These are phyloP conservation scores for Tragelaphus oryx DNA, from an alignment of 2,797 vertebrate genomes.

Conservation along the genomic window DNA sequence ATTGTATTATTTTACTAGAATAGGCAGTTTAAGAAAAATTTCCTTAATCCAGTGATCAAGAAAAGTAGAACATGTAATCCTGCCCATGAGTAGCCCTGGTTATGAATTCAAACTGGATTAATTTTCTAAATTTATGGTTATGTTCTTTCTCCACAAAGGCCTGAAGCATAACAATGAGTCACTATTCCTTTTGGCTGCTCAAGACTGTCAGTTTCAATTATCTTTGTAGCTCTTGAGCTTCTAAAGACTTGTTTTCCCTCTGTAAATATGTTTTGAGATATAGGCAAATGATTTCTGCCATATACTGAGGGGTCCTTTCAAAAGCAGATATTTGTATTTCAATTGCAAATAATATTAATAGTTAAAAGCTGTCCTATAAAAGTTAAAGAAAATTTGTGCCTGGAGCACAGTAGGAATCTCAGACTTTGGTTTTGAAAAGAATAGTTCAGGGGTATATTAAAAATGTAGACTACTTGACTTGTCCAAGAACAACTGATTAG, in stretches of 20 bases:
- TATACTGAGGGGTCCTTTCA: background rate
- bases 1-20: background rate
- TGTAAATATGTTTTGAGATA: background rate
- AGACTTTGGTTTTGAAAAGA: background rate
- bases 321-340: background rate
- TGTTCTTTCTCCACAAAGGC: background rate
- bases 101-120: background rate
- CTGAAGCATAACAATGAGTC: background rate
- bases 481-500: background rate
- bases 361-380: background rate
- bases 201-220: background rate
- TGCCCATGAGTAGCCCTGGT: background rate
- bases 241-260: background rate
- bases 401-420: background rate
- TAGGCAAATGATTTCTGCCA: background rate
- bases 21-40: background rate
- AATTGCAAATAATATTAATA: background rate
- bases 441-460: background rate
- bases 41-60: background rate
- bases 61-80: background rate
- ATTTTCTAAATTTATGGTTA: conserved; percentile 23
- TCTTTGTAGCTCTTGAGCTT: background rate
- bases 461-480: background rate
- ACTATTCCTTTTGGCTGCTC: background rate
- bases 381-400: background rate